phyloP scores from a whole-genome alignment of 2,113 vertebrate genomes.

The Cercocebus atys region DNA sequence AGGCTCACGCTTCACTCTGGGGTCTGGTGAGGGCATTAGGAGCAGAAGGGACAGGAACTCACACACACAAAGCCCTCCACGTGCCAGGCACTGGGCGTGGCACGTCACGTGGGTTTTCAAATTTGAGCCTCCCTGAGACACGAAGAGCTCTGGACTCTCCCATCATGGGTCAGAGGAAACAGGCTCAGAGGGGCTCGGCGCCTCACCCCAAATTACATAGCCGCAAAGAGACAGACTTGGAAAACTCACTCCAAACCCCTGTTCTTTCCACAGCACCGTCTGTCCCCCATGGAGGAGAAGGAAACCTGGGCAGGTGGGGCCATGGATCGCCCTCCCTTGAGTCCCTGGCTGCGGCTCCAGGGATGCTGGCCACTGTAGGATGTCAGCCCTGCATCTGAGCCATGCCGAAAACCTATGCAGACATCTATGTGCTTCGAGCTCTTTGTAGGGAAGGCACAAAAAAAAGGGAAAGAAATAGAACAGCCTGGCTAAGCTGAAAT shows the following conservation, averaged over 20 bases:
- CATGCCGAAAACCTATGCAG: background rate
- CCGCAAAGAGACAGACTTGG: background rate
- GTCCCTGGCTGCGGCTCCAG: background rate
- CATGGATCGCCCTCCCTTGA: rapidly evolving
- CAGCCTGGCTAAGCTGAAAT: conserved; percentile 63
- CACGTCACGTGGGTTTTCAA: background rate
- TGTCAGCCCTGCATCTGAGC: background rate
- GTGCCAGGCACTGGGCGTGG: background rate
- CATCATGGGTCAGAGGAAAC: background rate
- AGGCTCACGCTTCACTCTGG: background rate
- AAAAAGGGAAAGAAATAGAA: background rate
- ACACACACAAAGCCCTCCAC: background rate
- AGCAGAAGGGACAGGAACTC: background rate
- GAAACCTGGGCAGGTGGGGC: too few species aligned
- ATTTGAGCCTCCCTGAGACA: background rate
- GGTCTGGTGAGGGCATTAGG: background rate
- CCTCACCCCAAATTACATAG: background rate
- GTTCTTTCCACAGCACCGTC: too few species aligned
- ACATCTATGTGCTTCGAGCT: background rate
- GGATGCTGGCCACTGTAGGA: background rate
- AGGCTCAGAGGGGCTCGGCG: background rate
- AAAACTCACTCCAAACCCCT: background rate
- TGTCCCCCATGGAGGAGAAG: background rate
- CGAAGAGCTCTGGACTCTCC: background rate
- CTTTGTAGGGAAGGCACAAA: background rate